These are phyloP conservation scores for Lophochroa leadbeateri DNA, from an alignment of 2,113 vertebrate species.

Conservation along the genomic window DNA sequence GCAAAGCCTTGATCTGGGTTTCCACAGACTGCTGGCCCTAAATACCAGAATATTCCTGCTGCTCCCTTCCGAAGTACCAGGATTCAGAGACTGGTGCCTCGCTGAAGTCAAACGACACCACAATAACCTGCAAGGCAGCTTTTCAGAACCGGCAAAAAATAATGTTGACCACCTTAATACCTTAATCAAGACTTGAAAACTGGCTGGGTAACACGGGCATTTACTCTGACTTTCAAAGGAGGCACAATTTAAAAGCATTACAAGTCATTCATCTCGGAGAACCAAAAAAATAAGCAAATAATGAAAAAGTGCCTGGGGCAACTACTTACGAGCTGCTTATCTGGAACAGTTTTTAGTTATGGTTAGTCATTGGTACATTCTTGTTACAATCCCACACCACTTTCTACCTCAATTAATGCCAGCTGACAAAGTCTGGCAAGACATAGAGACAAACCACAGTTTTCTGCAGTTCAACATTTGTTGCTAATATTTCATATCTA, in stretches of 20 bases:
- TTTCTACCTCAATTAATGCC: not conserved
- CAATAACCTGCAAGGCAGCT: not conserved
- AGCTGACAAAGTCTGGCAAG: not conserved
- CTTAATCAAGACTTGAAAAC: not conserved
- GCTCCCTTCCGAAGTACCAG: not conserved
- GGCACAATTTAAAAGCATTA: not conserved
- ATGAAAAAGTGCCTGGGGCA: not conserved
- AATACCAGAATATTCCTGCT: not conserved
- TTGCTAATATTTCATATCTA: not conserved
- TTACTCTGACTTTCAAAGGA: not conserved
- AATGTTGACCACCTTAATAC: not conserved
- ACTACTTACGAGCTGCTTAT: not conserved
- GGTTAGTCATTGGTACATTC: not conserved
- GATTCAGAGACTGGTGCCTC: not conserved
- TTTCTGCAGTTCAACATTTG: not conserved
- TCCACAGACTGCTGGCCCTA: not conserved
- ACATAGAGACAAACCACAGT: not conserved
- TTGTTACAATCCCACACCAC: not conserved
- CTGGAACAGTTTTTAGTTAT: not conserved
- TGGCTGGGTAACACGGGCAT: not conserved
- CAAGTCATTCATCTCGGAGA: not conserved
- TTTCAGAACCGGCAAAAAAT: not conserved
- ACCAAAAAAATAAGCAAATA: not conserved
- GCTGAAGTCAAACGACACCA: not conserved
- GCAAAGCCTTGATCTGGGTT: not conserved